Evolutionary conservation across 2,113 vertebrate genomes (phyloP), one percentile per base, ranked within the genome.

Genomic region (Otis tarda): DNA sequence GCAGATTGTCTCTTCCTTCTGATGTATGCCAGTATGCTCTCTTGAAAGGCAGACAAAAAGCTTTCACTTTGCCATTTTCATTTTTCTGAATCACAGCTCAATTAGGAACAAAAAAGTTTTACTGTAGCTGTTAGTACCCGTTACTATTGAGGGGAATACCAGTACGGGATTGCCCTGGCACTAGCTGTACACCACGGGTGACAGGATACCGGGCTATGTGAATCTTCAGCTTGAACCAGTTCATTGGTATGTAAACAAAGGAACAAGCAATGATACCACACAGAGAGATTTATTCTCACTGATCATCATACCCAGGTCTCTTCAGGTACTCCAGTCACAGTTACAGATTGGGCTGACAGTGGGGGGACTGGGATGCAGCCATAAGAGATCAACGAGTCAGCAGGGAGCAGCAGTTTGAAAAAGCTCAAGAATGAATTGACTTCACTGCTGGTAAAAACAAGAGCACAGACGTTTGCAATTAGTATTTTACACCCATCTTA

Each of bases 121-220:
- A 17, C 15, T 33, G 5, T 3, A 69, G 49, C 22, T 52, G 24
- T 50, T 27, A 27, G 73, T 3, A 70, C 3, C 14, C 24, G 4
- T 7, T 39, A 4, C 39, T 52, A 18, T 0, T n/a, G 35, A 14
- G 20, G 41, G 23, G 7, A 57, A 3, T 7, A 45, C 4, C 35
- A 60, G 43, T 8, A 11, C 3, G 20, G 28, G 68, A 41, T 4
- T 45, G 50, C 12, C 17, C 35, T n/a, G 31, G 37, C 30, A 41
- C 33, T 2, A 25, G 33, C 20, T 33, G 9, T 4, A n/a, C 15
- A 4, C 37, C 6, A 19, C 2, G 7, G 65, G 60, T 67, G 19
- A 60, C n/a, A 16, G 18, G 17, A 63, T 5, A 31, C 23, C 2
- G 2, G 12, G 16, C 37, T 18, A 20, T 0, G 0, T 3, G 3